A percentile compares a stretch with the other conserved stretches of the same genome.
phyloP scores from a whole-genome alignment of 2,113 vertebrate genomes.

The Mastomys coucha region DNA sequence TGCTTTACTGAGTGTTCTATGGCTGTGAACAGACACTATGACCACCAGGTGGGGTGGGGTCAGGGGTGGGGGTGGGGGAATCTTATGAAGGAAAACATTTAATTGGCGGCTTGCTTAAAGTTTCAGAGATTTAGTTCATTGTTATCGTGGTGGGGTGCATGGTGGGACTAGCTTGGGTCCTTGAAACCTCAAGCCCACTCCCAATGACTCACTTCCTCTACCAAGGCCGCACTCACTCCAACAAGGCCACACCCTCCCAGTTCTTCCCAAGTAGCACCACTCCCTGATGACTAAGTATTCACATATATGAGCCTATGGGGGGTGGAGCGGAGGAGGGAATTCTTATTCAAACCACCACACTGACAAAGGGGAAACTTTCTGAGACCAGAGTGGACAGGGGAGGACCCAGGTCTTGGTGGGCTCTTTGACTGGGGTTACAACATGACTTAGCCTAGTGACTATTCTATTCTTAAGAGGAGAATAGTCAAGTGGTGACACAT shows the following conservation, averaged over 20 bases:
- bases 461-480: neutral
- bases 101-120: neutral
- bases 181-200: neutral
- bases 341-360: neutral
- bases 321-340: too few species aligned
- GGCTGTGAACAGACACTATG: neutral
- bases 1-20: neutral
- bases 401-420: neutral
- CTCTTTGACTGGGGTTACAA: neutral
- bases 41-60: too few species aligned
- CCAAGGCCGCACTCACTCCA: neutral
- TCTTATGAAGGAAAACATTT: neutral
- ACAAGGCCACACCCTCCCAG: neutral
- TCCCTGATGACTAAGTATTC: neutral
- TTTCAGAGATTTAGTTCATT: neutral
- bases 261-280: neutral
- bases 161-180: neutral
- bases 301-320: neutral
- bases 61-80: fast-evolving
- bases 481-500: too few species aligned
- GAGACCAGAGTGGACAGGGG: neutral
- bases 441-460: neutral
- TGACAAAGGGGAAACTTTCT: neutral
- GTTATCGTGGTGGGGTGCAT: neutral
- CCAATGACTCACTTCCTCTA: neutral